phyloP scores from a whole-genome alignment of 2,888 invertebrate species.

The Emmelina monodactyla region DNA sequence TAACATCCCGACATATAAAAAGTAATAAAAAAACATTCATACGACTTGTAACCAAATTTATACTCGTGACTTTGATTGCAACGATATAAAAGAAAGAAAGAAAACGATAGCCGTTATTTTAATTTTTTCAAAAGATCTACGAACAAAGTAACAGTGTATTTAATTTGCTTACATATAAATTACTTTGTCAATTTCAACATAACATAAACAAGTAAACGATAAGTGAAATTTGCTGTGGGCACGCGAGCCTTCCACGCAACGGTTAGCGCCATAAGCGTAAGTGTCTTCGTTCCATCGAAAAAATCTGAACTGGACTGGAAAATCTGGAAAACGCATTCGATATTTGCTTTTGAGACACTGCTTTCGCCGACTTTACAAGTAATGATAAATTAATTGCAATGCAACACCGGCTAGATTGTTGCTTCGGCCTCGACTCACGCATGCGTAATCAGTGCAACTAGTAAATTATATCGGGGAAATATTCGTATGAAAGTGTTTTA shows the following conservation, averaged over 20 bases:
- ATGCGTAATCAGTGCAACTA: not conserved
- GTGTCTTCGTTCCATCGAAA: slow-evolving; percentile 34
- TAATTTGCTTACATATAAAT: too few relatives aligned
- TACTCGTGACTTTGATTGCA: too few relatives aligned
- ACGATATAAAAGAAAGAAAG: too few relatives aligned
- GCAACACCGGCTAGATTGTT: slow-evolving; percentile 21
- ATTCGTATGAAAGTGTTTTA: slow-evolving; percentile 5
- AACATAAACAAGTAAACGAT: slow-evolving; percentile 12
- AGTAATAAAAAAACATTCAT: too few relatives aligned
- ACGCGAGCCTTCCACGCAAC: slow-evolving; percentile 50
- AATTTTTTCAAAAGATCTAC: too few relatives aligned
- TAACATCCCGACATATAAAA: too few relatives aligned
- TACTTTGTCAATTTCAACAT: not conserved
- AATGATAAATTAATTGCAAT: slow-evolving; percentile 36
- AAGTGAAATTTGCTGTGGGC: slow-evolving; percentile 43
- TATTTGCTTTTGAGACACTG: slow-evolving; percentile 44
- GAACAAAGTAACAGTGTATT: too few relatives aligned
- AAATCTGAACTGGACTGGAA: slow-evolving; percentile 39
- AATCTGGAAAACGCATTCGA: slow-evolving; percentile 42
- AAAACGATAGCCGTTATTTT: too few relatives aligned
- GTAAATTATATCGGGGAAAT: slow-evolving; percentile 3
- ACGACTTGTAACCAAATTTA: too few relatives aligned
- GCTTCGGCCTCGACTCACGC: not conserved
- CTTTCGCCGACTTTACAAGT: slow-evolving; percentile 36
- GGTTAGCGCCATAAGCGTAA: slow-evolving; percentile 37